Conservation (phyloP, 2,113 vertebrate genomes). For the Camelus dromedarius region DNA sequence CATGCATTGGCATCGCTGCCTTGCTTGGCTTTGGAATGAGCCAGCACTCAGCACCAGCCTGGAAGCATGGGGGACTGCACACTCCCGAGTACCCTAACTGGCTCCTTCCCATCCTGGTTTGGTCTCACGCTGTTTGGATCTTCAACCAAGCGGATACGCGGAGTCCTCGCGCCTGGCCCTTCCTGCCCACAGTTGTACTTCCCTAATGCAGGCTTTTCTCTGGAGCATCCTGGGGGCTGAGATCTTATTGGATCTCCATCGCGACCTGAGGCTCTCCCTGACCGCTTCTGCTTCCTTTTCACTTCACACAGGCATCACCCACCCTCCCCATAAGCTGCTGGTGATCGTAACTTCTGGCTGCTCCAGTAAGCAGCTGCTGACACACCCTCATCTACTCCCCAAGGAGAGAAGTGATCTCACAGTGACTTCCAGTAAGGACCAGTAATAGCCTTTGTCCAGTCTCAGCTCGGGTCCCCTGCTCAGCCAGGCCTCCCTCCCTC, state of each 20-base stretch:
- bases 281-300: neutral
- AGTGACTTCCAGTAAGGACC: too few species aligned
- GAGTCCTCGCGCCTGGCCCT: neutral
- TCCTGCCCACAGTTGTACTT: fast-evolving
- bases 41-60: neutral
- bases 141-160: neutral
- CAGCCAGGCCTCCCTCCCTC: neutral
- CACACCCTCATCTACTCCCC: neutral
- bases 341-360: neutral
- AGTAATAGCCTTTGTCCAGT: neutral
- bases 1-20: neutral
- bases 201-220: neutral
- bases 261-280: neutral
- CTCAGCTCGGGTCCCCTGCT: fast-evolving
- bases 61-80: neutral
- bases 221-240: fast-evolving
- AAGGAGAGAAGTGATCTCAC: too few species aligned
- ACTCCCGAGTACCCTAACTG: neutral
- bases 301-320: neutral
- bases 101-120: neutral
- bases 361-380: neutral
- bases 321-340: too few species aligned
- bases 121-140: neutral
- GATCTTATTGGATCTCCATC: neutral
- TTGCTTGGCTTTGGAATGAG: neutral